Evolutionary conservation across 2,888 invertebrate species (phyloP).

Genomic region (Boloria selene): DNA sequence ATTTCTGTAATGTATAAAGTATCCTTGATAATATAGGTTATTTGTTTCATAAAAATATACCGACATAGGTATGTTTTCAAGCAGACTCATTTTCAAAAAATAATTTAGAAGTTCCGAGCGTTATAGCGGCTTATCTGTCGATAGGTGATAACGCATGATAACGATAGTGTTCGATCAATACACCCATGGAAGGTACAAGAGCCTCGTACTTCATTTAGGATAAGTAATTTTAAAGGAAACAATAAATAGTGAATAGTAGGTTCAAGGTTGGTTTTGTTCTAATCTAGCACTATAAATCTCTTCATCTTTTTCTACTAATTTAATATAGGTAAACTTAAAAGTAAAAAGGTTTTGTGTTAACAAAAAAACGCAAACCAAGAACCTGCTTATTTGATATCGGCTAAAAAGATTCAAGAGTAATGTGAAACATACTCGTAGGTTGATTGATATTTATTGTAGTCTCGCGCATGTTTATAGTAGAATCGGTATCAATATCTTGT

Average conservation of each 20-base stretch:
- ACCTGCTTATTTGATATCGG: slow-evolving; percentile 3
- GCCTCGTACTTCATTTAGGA: too few relatives aligned
- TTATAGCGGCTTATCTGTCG: slow-evolving; percentile 44
- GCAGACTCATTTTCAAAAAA: slow-evolving; percentile 8
- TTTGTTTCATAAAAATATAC: background rate
- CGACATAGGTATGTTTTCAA: background rate
- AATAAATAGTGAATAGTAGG: too few relatives aligned
- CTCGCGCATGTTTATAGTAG: slow-evolving; percentile 26
- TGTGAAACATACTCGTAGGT: slow-evolving; percentile 7
- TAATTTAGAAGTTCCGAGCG: slow-evolving; percentile 19
- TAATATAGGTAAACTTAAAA: background rate
- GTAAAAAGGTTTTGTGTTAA: background rate
- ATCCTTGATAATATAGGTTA: background rate
- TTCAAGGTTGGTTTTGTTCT: too few relatives aligned
- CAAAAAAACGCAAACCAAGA: background rate
- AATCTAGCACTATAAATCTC: too few relatives aligned
- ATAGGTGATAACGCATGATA: slow-evolving; percentile 42
- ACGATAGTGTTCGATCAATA: slow-evolving; percentile 54
- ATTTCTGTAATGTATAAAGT: background rate
- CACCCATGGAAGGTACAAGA: slow-evolving; percentile 24
- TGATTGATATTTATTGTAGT: slow-evolving; percentile 22
- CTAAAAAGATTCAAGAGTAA: slow-evolving; percentile 19
- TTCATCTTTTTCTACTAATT: too few relatives aligned
- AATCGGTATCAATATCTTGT: slow-evolving; percentile 31
- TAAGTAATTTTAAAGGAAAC: too few relatives aligned